Base-by-base conservation (phyloP, 2,113 vertebrate species). In the Crotalus horridus region DNA sequence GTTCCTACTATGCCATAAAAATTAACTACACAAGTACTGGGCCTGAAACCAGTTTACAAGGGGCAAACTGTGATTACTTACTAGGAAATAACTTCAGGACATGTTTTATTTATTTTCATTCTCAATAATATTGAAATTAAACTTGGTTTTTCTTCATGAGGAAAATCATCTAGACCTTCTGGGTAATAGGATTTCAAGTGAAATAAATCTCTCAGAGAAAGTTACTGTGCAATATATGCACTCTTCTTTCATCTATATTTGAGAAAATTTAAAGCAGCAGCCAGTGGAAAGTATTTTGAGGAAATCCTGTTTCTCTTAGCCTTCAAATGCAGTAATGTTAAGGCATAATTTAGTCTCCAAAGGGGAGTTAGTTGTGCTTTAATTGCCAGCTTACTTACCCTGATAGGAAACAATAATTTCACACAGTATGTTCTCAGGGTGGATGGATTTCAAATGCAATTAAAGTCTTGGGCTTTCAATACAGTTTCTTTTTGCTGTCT, bases 371-470 rank as follows among this genome's bases (percentile, higher is more conserved):
- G 69, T 54, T 51, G 0, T 81, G 69, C 29, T 69, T 94, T 90
- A 94, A 90, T 43, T 58, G 87, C 55, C 53, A 92, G 15, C 59
- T 29, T 86, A 85, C 2, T 92, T 89, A 89, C 46, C 88, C 54
- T 4, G 88, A 56, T 12, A 69, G 39, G 26, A 90, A 43, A 53
- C 90, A 89, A 93, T 94, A 88, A 87, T 92, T 95, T 89, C 85
- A 61, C 61, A 91, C 61, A 81, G 3, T 89, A 86, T 17, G 43
- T 87, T 92, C 81, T 85, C 91, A 69, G 56, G 92, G 56, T 59
- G 33, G 88, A 48, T 20, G 53, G 26, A 91, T 91, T 91, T 92
- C 88, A 89, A 39, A 9, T 3, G 6, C 43, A 91, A 91, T 0
- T 88, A 90, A 94, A 86, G 17, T 43, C 55, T 89, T 88, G 26